Conservation (phyloP, 2,797 vertebrate species). For the Loris lydekkerianus region DNA sequence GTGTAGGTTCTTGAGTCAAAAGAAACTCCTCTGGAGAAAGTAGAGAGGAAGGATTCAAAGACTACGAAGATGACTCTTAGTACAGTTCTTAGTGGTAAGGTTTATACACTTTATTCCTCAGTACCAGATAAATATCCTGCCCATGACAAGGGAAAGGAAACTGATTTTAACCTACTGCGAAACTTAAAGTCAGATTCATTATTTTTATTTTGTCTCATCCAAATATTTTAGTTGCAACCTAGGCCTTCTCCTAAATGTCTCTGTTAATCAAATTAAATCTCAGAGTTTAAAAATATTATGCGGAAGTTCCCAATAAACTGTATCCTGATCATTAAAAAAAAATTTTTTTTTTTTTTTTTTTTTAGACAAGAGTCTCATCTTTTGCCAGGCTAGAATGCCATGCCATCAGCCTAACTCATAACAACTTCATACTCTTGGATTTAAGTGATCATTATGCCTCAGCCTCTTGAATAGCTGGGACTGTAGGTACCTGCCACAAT, state of each 20-base stretch:
- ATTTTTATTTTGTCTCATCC: conserved; percentile 2
- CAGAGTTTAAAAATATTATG: not conserved
- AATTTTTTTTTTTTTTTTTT: too few relatives aligned
- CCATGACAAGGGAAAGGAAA: not conserved
- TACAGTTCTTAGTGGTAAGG: not conserved
- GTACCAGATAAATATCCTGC: not conserved
- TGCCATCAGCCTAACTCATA: too few relatives aligned
- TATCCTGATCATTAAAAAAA: not conserved
- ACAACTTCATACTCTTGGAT: too few relatives aligned
- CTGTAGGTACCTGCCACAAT: too few relatives aligned
- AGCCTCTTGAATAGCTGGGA: too few relatives aligned
- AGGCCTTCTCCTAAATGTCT: not conserved
- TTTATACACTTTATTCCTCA: not conserved
- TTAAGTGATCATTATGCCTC: too few relatives aligned
- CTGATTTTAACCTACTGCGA: not conserved
- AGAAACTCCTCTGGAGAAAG: conserved; percentile 19
- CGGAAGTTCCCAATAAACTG: not conserved
- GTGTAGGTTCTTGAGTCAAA: not conserved
- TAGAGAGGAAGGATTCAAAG: not conserved
- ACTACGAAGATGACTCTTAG: not conserved
- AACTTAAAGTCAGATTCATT: not conserved
- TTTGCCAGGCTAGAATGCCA: too few relatives aligned
- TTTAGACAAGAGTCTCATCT: too few relatives aligned
- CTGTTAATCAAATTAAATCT: not conserved
- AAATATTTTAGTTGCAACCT: conserved; percentile 1